These are phyloP conservation scores for Gallinago jamesoni DNA, from an alignment of 2,113 vertebrate species.

Conservation along the genomic window DNA sequence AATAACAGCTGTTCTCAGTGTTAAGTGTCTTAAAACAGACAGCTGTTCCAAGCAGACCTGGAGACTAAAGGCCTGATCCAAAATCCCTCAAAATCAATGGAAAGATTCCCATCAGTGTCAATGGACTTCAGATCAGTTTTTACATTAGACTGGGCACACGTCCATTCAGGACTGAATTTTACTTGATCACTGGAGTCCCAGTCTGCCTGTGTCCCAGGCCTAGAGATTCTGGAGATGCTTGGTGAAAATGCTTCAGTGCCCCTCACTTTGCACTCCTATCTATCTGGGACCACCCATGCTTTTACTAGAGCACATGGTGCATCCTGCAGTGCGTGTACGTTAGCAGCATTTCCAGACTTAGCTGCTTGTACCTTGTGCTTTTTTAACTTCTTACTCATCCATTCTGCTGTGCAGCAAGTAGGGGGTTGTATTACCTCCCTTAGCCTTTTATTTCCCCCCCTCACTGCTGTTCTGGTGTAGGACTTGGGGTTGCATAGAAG, in stretches of 20 bases:
- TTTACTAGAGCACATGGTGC: not conserved
- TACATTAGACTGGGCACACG: not conserved
- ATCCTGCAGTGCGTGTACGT: accelerated
- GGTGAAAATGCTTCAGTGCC: not conserved
- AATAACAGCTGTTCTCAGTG: not conserved
- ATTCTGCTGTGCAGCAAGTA: accelerated
- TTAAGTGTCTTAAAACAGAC: not conserved
- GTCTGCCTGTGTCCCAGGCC: not conserved
- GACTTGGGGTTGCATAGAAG: not conserved
- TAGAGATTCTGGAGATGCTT: not conserved
- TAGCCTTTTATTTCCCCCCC: not conserved
- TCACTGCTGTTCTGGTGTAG: not conserved
- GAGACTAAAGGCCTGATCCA: not conserved
- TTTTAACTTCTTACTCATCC: not conserved
- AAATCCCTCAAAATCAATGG: not conserved
- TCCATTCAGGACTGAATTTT: not conserved
- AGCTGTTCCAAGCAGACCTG: not conserved
- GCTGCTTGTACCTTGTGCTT: not conserved
- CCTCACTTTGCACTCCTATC: not conserved
- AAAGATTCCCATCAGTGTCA: not conserved
- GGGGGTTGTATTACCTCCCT: not conserved
- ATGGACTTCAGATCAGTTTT: not conserved
- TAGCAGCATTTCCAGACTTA: not conserved
- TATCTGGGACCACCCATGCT: not conserved
- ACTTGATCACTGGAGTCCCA: not conserved